These are phyloP conservation scores for Apaloderma vittatum DNA, from an alignment of 2,113 vertebrate species.

Conservation along the genomic window DNA sequence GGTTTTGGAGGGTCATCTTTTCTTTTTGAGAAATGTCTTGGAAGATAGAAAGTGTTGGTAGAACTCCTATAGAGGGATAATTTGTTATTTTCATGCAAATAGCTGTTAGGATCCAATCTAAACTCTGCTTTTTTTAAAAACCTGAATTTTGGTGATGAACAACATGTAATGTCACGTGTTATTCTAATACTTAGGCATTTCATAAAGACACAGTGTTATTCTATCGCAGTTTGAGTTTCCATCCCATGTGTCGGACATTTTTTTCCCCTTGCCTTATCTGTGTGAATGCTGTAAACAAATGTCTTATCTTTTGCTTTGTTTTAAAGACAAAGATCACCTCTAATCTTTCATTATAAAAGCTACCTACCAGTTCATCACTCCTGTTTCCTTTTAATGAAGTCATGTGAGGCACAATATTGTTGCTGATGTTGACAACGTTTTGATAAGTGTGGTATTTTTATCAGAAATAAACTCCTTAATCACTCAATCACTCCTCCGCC, in stretches of 20 bases:
- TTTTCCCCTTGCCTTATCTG: background rate
- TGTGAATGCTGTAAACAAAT: background rate
- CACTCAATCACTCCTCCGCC: no score
- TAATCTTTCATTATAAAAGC: background rate
- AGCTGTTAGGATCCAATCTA: background rate
- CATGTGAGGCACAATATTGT: background rate
- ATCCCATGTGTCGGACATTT: background rate
- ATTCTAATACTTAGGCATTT: background rate
- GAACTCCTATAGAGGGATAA: background rate
- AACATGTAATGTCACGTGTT: background rate
- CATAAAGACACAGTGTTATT: background rate
- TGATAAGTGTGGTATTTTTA: background rate
- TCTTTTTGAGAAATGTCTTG: background rate
- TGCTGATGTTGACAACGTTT: background rate
- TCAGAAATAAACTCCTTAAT: background rate
- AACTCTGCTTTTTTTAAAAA: background rate
- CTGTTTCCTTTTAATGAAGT: background rate
- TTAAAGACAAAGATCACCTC: background rate
- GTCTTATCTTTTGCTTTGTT: background rate
- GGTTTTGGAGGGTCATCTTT: background rate
- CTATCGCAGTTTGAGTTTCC: background rate
- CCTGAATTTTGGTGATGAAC: background rate
- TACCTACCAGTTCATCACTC: background rate
- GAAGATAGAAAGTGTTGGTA: background rate
- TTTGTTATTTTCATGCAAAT: background rate